A percentile compares a stretch with the other conserved stretches of the same genome.
Conservation (phyloP, 2,888 invertebrate genomes). For the Agelastica alni region DNA sequence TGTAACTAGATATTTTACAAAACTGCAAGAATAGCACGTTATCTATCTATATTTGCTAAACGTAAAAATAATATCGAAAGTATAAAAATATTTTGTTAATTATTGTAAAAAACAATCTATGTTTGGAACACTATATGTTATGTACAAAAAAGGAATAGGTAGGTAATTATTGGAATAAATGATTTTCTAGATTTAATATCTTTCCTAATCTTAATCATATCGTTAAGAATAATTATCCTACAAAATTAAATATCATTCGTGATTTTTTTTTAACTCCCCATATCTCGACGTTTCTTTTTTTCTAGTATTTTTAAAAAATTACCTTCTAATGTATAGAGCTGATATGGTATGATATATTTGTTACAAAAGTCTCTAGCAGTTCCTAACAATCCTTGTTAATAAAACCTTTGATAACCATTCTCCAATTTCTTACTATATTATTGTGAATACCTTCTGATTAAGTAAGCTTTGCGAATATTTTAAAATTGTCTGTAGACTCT, state of each 20-base stretch:
- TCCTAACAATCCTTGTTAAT: conserved; percentile 20
- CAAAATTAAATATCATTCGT: background rate
- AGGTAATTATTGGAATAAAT: too few relatives aligned
- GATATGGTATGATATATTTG: conserved; percentile 51
- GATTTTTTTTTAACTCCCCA: background rate
- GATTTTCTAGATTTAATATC: too few relatives aligned
- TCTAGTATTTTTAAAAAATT: conserved; percentile 8
- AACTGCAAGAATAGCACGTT: background rate
- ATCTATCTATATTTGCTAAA: background rate
- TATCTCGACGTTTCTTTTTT: background rate
- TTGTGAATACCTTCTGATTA: too few relatives aligned
- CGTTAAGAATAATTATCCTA: background rate
- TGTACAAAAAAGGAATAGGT: too few relatives aligned
- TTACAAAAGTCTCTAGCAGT: conserved; percentile 43
- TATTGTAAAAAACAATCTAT: too few relatives aligned
- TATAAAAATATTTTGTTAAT: too few relatives aligned
- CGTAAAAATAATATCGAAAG: too few relatives aligned
- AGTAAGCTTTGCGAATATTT: too few relatives aligned
- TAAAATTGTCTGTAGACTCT: too few relatives aligned
- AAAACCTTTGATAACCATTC: background rate
- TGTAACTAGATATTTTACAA: conserved; percentile 1
- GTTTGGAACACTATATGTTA: too few relatives aligned
- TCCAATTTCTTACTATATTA: too few relatives aligned
- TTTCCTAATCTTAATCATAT: background rate
- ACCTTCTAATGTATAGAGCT: conserved; percentile 21